These are phyloP conservation scores for Origma solitaria DNA, from an alignment of 2,113 vertebrate species.

Conservation along the genomic window DNA sequence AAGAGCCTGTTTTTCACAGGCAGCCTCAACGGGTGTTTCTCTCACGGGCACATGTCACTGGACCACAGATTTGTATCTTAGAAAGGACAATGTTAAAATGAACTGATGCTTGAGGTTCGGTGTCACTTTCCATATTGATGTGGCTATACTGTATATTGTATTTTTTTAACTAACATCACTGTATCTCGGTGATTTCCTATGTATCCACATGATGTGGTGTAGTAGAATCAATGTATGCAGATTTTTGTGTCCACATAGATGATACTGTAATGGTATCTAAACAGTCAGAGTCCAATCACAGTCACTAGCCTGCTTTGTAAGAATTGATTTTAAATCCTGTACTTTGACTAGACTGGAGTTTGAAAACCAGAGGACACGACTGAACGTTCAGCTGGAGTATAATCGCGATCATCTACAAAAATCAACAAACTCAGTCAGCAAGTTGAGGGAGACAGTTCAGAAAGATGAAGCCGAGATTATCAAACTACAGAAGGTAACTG, in stretches of 20 bases:
- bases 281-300: neutral
- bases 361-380: conserved; percentile 81
- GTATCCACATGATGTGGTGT: neutral
- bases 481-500: conserved; percentile 75
- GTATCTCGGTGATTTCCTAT: neutral
- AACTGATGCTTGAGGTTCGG: neutral
- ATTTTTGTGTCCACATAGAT: neutral
- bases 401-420: conserved; percentile 78
- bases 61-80: neutral
- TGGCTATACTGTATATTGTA: neutral
- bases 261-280: neutral
- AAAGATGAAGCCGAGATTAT: conserved; percentile 68
- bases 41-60: neutral
- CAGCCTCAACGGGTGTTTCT: neutral
- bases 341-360: conserved; percentile 82
- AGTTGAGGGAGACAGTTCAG: conserved; percentile 67
- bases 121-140: neutral
- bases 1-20: neutral
- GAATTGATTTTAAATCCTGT: neutral
- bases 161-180: neutral
- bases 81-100: neutral
- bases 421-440: conserved; percentile 47
- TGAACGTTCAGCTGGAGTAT: conserved; percentile 84
- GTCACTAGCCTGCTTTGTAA: neutral
- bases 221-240: neutral